These are phyloP conservation scores for Callimorpha dominula DNA, from an alignment of 2,888 invertebrate genomes.

Conservation along the genomic window DNA sequence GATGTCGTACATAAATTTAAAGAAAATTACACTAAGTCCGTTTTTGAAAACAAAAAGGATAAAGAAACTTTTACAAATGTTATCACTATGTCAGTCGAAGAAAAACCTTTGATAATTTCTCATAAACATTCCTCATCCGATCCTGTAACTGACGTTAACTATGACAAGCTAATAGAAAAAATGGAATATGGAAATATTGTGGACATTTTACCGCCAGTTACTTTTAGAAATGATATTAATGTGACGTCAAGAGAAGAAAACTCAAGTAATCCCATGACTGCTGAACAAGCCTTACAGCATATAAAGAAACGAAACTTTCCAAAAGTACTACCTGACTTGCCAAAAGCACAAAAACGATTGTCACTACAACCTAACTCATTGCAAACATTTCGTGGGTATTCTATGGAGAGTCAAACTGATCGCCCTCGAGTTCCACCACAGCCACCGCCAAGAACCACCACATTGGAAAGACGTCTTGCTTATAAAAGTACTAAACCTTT, in stretches of 20 bases:
- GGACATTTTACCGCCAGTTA: constrained; percentile 78
- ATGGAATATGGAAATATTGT: constrained; percentile 62
- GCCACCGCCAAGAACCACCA: constrained; percentile 92
- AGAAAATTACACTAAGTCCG: constrained; percentile 69
- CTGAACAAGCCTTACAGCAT: constrained; percentile 90
- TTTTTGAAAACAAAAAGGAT: constrained; percentile 46
- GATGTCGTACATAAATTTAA: constrained; percentile 76
- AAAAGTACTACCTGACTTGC: constrained; percentile 94
- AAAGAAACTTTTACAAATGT: constrained; percentile 74
- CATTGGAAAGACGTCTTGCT: constrained; percentile 87
- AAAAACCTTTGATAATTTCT: constrained; percentile 82
- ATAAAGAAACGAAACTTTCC: constrained; percentile 93
- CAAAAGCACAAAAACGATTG: constrained; percentile 87
- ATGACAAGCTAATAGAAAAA: constrained; percentile 74
- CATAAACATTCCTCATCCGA: constrained; percentile 90
- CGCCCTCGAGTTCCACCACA: constrained; percentile 87
- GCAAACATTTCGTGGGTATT: constrained; percentile 74
- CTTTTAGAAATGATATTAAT: constrained; percentile 89
- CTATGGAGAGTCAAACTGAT: constrained; percentile 68
- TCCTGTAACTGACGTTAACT: constrained; percentile 88
- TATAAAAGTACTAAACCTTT: constrained; percentile 77
- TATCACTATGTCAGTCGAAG: constrained; percentile 71
- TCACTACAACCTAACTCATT: constrained; percentile 87
- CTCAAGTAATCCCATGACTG: constrained; percentile 79
- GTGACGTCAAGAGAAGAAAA: constrained; percentile 90